Conservation (phyloP, 2,888 invertebrate species). For the Ophion slaviceki region DNA sequence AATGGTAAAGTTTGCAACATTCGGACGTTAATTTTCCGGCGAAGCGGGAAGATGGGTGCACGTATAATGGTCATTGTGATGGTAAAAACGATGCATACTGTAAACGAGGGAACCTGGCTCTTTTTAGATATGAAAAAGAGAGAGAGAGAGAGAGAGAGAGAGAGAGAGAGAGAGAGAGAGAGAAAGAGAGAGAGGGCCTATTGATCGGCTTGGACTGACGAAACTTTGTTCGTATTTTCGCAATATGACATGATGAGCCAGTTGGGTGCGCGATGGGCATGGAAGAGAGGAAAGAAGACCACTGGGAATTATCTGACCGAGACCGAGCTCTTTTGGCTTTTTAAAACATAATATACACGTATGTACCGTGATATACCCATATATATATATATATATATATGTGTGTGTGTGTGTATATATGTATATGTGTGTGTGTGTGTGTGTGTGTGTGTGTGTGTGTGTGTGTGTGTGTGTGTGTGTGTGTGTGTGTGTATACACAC, state of each 20-base stretch:
- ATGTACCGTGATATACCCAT: conserved; percentile 3
- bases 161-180: too few relatives aligned
- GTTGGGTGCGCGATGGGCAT: background rate
- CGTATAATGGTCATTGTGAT: background rate
- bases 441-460: conserved; percentile 12
- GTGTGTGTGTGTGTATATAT: conserved; percentile 1
- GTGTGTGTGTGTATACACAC: conserved; percentile 12
- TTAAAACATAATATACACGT: conserved; percentile 12
- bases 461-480: conserved; percentile 8
- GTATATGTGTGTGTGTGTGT: conserved; percentile 17
- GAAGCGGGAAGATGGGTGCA: conserved; percentile 18
- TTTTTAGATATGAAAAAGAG: background rate
- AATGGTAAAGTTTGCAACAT: conserved; percentile 58
- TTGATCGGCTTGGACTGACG: conserved; percentile 66
- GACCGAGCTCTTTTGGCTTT: conserved; percentile 67
- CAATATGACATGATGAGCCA: conserved; percentile 69
- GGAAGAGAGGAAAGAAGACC: conserved; percentile 9
- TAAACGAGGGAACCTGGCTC: conserved; percentile 30
- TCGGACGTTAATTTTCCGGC: conserved; percentile 65
- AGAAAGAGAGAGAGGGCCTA: conserved; percentile 42
- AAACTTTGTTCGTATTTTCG: conserved; percentile 68
- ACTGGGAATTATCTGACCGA: conserved; percentile 33
- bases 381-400: conserved; percentile 29
- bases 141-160: background rate
- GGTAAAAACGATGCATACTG: conserved; percentile 36